phyloP scores from a whole-genome alignment of 2,113 vertebrate genomes.

The Tachuris rubrigastra region DNA sequence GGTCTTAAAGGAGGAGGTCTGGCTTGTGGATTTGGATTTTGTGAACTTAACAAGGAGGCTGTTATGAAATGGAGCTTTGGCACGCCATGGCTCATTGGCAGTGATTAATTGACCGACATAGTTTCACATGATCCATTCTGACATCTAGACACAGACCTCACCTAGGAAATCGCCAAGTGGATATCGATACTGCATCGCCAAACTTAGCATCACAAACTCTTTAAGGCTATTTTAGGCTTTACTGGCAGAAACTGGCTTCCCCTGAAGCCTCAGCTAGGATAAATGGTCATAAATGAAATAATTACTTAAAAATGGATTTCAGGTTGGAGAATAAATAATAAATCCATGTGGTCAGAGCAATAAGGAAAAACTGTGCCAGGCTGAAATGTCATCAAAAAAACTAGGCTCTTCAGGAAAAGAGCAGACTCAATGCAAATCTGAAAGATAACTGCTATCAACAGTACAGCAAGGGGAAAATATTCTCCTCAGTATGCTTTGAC shows the following conservation, averaged over 20 bases:
- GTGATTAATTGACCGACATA: constrained; percentile 82
- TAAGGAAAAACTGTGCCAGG: not conserved
- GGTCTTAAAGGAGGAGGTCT: constrained; percentile 20
- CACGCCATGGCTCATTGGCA: constrained; percentile 80
- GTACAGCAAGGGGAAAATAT: not conserved
- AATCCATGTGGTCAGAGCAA: not conserved
- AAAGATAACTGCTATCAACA: not conserved
- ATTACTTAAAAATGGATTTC: constrained; percentile 14
- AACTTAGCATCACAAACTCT: not conserved
- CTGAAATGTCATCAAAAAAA: not conserved
- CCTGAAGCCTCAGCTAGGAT: not conserved
- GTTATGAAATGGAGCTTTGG: constrained; percentile 63
- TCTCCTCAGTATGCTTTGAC: not conserved
- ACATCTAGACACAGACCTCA: constrained; percentile 76
- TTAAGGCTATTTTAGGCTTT: not conserved
- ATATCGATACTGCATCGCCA: constrained; percentile 37
- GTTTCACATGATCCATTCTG: constrained; percentile 80
- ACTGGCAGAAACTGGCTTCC: not conserved
- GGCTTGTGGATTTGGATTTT: not conserved
- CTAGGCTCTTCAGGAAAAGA: not conserved
- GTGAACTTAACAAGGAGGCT: constrained; percentile 13
- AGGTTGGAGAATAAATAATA: not conserved
- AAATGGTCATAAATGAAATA: not conserved
- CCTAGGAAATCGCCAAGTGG: constrained; percentile 71
- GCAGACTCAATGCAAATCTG: not conserved